A percentile compares a stretch with the other conserved stretches of the same genome.
Evolutionary conservation across 2,888 invertebrate species (phyloP).

Genomic region (Hedychridium roseum): DNA sequence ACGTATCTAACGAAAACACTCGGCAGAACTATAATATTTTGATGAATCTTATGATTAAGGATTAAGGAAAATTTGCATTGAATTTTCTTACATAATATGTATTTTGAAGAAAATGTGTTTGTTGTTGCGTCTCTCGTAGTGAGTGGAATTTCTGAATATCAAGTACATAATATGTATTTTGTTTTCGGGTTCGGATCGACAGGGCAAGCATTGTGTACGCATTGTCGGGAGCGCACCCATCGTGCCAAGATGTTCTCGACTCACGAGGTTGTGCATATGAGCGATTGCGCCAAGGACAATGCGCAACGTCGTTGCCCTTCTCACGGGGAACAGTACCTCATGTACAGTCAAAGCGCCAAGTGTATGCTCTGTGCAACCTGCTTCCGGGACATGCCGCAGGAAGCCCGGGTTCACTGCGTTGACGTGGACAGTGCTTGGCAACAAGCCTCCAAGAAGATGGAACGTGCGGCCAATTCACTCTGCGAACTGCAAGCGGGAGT

Average conservation of each 20-base stretch:
- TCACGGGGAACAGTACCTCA: conserved; percentile 79
- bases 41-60: no score
- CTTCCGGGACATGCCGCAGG: conserved; percentile 74
- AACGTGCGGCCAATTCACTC: conserved; percentile 68
- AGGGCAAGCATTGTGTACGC: conserved; percentile 77
- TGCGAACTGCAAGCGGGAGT: conserved; percentile 73
- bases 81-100: no score
- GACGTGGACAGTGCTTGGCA: conserved; percentile 80
- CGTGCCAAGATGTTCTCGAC: conserved; percentile 80
- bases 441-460: conserved; percentile 75
- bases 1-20: no score
- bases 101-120: no score
- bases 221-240: conserved; percentile 77
- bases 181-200: no score
- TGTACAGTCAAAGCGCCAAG: conserved; percentile 76
- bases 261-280: conserved; percentile 77
- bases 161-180: no score
- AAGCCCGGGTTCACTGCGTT: conserved; percentile 74
- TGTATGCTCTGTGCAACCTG: conserved; percentile 79
- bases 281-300: conserved; percentile 74
- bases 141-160: no score
- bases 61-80: no score
- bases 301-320: conserved; percentile 73
- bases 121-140: no score
- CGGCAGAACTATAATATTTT: no score